Evolutionary conservation across 2,113 vertebrate genomes (phyloP), one percentile per base, ranked within the genome.

Genomic region (Myanophis thanlyinensis): DNA sequence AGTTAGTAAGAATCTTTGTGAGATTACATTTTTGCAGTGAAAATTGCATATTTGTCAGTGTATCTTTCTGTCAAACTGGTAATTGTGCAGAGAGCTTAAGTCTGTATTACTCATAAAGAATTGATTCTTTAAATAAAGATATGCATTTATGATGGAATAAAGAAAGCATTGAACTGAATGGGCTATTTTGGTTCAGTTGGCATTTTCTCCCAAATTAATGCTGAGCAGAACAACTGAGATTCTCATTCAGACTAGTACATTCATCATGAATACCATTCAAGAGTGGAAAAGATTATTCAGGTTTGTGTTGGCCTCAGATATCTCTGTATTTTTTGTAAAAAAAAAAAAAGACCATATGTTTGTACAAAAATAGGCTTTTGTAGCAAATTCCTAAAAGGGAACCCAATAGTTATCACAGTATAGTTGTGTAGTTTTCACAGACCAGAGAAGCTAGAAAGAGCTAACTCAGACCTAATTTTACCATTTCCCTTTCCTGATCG

Each of bases 1-100:
- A 94, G 94, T 95, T 89, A 94, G 52, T 8, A 5, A 46, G 84
- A 27, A 87, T 35, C 3, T 84, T 30, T 44, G 9, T 5, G 22
- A 85, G 46, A 48, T 87, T 87, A 53, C 4, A 40, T 47, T n/a
- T 73, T 80, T 30, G 40, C 20, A 44, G 12, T 27, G 48, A 44
- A 92, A 88, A 30, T 87, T 5, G 23, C 35, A 27, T 23, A 88
- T 92, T 73, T 52, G 25, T 25, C 56, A 62, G 22, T 62, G 18
- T 49, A 62, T 25, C 22, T 27, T 51, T 88, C 48, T 87, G 6
- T 15, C 52, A 40, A 53, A 30, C 35, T 80, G 40, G 44, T 59
- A 56, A 7, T 62, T 35, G 6, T 54, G 90, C 30, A 52, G 5
- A 53, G 90, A 53, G 59, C 2, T 59, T 48, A 25, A 30, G 44